Evolutionary conservation across 2,888 invertebrate species (phyloP), one percentile per base, ranked within the genome.

Genomic region (Mythimna pallens): DNA sequence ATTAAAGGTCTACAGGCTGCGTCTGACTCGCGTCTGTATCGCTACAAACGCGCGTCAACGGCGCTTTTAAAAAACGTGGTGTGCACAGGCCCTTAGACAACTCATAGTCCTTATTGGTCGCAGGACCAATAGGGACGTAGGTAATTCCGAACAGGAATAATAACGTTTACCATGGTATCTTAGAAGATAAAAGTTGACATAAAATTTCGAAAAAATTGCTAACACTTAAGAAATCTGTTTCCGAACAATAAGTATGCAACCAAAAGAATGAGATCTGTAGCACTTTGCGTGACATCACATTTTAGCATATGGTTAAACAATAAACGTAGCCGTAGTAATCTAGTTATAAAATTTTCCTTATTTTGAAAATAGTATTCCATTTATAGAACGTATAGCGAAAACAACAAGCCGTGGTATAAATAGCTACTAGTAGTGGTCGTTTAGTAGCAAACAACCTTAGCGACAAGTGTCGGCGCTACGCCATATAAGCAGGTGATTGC

Each of bases 401-500:
- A 86, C 72, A 83, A 76, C 79, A 82, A 81, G 52, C 61, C 65
- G 54, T 50, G 22, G 54, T 82, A 84, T 78, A 87, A 86, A 87
- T 88, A 87, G 79, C 70, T 64, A 7, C 50, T 20, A 52, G 50
- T 52, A 69, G 69, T 57, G n/a, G 70, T 84, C 62, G 69, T 72
- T 72, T 81, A 76, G 77, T 80, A 73, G 82, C 81, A 86, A 88
- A 84, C 87, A 89, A 88, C 85, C 84, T 87, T 84, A 82, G 85
- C 80, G 83, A 89, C 91, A 87, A 89, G 89, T 89, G 90, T 88
- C 87, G 88, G 85, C 87, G 87, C 88, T 90, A 88, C 85, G 86
- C 94, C 93, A 89, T 93, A 92, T 91, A 93, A 92, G 92, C 91
- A 88, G 88, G 89, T 87, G 88, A 87, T 73, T 90, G 92, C 93